phyloP scores from a whole-genome alignment of 2,888 invertebrate genomes.

The Bellardia pandia region DNA sequence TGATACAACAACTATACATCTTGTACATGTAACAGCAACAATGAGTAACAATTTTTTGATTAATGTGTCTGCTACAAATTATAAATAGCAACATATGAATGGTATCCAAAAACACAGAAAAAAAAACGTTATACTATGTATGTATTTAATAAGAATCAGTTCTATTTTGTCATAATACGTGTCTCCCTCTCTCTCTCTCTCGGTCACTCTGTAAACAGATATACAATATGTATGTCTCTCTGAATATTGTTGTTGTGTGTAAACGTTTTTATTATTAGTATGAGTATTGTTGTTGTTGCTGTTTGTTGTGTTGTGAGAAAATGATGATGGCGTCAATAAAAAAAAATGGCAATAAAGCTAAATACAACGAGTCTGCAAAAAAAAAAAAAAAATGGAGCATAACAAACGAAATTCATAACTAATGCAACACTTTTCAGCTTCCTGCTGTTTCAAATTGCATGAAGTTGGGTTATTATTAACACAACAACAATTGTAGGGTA shows the following conservation, averaged over 20 bases:
- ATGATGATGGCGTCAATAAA: conserved; percentile 64
- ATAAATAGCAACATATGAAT: conserved; percentile 80
- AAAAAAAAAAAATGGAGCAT: not conserved
- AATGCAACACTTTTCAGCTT: conserved; percentile 68
- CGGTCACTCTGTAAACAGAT: no score
- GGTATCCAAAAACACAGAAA: conserved; percentile 29
- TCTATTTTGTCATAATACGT: conserved; percentile 31
- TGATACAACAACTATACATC: conserved; percentile 35
- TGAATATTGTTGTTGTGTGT: not conserved
- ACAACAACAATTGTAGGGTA: not conserved
- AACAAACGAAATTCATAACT: conserved; percentile 48
- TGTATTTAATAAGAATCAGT: conserved; percentile 53
- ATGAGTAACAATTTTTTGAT: conserved; percentile 82
- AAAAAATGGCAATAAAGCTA: conserved; percentile 63
- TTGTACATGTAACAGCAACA: conserved; percentile 61
- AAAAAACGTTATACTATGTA: conserved; percentile 44
- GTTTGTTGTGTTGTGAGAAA: conserved; percentile 1
- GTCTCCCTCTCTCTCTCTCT: no score
- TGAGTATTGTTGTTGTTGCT: conserved; percentile 2
- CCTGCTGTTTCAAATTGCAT: conserved; percentile 69
- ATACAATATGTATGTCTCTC: not conserved
- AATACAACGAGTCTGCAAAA: conserved; percentile 22
- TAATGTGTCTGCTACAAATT: conserved; percentile 83
- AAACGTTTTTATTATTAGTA: not conserved
- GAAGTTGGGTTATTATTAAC: conserved; percentile 41